phyloP scores from a whole-genome alignment of 2,113 vertebrate species.

The Pterocles gutturalis region DNA sequence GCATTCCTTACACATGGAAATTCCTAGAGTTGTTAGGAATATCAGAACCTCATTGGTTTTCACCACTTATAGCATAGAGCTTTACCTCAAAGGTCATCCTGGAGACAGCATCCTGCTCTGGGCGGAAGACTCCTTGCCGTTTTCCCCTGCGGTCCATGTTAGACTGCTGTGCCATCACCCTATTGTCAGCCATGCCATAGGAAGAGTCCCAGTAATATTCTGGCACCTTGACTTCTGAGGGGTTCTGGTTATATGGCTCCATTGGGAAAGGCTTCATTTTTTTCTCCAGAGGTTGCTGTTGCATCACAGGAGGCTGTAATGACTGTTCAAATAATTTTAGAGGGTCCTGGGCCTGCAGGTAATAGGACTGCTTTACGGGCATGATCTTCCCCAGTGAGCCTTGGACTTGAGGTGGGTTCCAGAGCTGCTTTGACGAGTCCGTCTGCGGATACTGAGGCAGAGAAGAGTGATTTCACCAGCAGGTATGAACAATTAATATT shows the following conservation, averaged over 20 bases:
- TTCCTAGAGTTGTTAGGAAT: not conserved
- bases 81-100: slow-evolving; percentile 92
- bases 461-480: not conserved
- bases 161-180: slow-evolving; percentile 81
- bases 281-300: slow-evolving; percentile 91
- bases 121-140: slow-evolving; percentile 85
- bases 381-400: slow-evolving; percentile 90
- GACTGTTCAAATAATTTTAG: slow-evolving; percentile 93
- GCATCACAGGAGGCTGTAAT: slow-evolving; percentile 80
- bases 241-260: slow-evolving; percentile 86
- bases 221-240: slow-evolving; percentile 89
- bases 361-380: slow-evolving; percentile 89
- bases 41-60: not conserved
- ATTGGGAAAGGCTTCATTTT: slow-evolving; percentile 92
- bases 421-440: slow-evolving; percentile 91
- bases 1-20: not conserved
- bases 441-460: slow-evolving; percentile 86
- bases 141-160: slow-evolving; percentile 85
- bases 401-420: slow-evolving; percentile 90
- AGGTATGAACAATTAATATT: not conserved
- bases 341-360: slow-evolving; percentile 88
- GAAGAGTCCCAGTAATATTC: slow-evolving; percentile 94
- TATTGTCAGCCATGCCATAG: slow-evolving; percentile 85
- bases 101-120: slow-evolving; percentile 86
- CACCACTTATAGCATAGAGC: not conserved